These are phyloP conservation scores for Erinaceus europaeus DNA, from an alignment of 2,113 vertebrate species.

Conservation along the genomic window DNA sequence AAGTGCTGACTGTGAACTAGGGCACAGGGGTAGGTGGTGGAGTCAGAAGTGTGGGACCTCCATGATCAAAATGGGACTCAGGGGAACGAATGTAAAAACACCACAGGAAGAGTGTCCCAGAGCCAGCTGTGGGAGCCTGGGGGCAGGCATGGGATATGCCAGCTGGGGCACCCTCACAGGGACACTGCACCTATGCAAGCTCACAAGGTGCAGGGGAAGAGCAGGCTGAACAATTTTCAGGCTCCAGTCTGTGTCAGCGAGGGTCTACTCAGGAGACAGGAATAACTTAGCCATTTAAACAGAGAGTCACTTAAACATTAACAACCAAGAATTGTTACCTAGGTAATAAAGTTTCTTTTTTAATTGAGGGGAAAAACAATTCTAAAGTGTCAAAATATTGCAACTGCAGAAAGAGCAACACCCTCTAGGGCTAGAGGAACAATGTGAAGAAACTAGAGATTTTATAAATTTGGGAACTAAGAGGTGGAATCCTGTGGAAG, in stretches of 20 bases:
- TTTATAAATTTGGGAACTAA: background rate
- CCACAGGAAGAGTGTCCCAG: background rate
- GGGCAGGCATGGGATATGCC: too few relatives aligned
- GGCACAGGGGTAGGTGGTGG: background rate
- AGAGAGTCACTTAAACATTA: too few relatives aligned
- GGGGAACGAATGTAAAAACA: too few relatives aligned
- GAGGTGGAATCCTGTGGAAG: background rate
- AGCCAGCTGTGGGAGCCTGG: background rate
- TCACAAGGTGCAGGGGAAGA: background rate
- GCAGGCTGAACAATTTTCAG: background rate
- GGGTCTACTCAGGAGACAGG: background rate
- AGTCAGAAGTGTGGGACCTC: too few relatives aligned
- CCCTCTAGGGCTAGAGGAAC: background rate
- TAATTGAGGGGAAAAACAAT: background rate
- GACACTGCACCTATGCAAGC: fast-evolving
- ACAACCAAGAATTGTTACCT: background rate
- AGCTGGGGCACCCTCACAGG: background rate
- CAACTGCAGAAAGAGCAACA: background rate
- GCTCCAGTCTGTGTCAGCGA: background rate
- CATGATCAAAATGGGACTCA: background rate
- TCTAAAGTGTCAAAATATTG: background rate
- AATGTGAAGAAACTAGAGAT: background rate
- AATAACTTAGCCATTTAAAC: background rate
- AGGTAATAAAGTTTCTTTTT: too few relatives aligned
- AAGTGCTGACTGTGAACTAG: background rate